Evolutionary conservation across 37 sponge, comb jelly and placozoan species (phyloP).

Genomic region (Halichondria panicea): DNA sequence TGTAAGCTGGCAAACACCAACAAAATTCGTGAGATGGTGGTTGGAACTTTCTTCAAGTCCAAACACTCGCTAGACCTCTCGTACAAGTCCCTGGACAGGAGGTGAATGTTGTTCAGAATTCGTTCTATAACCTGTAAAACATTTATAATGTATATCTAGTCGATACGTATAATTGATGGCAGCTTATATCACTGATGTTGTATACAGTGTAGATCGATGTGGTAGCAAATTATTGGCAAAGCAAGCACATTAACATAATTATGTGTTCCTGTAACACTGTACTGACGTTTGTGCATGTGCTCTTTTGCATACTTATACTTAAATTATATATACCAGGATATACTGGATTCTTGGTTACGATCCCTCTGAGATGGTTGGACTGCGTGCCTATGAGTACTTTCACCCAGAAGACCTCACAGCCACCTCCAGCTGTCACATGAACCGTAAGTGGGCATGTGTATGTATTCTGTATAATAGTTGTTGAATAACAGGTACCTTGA

Average conservation of each 20-base stretch:
- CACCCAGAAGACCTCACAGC: slow-evolving; percentile 66
- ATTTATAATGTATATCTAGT: no score
- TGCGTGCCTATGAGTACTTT: slow-evolving; percentile 69
- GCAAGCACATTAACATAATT: no score
- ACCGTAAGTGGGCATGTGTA: slow-evolving; percentile 60
- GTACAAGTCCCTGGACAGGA: slow-evolving; percentile 59
- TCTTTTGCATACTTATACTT: no score
- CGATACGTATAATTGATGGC: no score
- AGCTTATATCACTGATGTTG: no score
- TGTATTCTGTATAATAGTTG: background rate
- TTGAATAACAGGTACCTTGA: background rate
- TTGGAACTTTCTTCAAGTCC: slow-evolving; percentile 69
- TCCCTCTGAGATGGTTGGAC: slow-evolving; percentile 71
- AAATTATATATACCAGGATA: slow-evolving; percentile 49
- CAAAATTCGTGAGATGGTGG: slow-evolving; percentile 59
- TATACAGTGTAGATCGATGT: no score
- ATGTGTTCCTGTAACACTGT: no score
- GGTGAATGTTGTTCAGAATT: slow-evolving; percentile 51
- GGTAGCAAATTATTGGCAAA: no score
- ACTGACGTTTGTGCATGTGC: no score
- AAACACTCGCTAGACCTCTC: slow-evolving; percentile 67
- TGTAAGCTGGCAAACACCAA: slow-evolving; percentile 62
- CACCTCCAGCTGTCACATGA: slow-evolving; percentile 61
- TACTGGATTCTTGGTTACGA: slow-evolving; percentile 75
- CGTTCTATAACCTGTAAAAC: no score